Conservation (phyloP, 2,888 invertebrate species). For the Ophonus ardosiacus region DNA sequence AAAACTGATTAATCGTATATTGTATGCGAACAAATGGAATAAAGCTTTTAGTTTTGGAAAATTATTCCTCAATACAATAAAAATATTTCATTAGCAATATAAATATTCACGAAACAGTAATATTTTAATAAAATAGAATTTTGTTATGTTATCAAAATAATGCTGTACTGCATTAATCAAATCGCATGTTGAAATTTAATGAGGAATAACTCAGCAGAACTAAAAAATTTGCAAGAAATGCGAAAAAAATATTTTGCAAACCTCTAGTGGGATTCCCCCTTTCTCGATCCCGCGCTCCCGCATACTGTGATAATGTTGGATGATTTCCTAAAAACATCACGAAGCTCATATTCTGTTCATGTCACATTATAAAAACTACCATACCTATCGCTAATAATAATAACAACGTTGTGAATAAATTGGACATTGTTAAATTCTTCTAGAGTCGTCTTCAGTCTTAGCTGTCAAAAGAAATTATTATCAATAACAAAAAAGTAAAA, state of each 20-base stretch:
- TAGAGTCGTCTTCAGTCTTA: conserved; percentile 28
- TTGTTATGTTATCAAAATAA: too few relatives aligned
- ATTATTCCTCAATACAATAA: too few relatives aligned
- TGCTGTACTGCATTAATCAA: too few relatives aligned
- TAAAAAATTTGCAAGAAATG: conserved; percentile 2
- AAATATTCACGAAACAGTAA: too few relatives aligned
- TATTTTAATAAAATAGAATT: too few relatives aligned
- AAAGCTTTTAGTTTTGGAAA: too few relatives aligned
- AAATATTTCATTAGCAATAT: too few relatives aligned
- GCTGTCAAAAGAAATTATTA: conserved; percentile 27
- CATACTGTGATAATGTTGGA: conserved; percentile 52
- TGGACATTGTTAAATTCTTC: conserved; percentile 49
- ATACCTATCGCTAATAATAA: conserved; percentile 57
- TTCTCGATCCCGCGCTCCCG: conserved; percentile 69
- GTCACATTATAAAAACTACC: neutral
- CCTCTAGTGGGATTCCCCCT: conserved; percentile 71
- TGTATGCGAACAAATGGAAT: too few relatives aligned
- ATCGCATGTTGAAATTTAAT: neutral
- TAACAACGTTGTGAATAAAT: conserved; percentile 45
- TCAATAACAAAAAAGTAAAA: neutral
- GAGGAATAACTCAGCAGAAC: conserved; percentile 20
- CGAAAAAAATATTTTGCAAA: conserved; percentile 64
- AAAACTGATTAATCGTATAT: too few relatives aligned
- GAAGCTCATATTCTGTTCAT: conserved; percentile 8
- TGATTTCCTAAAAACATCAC: conserved; percentile 45